Conservation (phyloP, 2,888 invertebrate genomes). For the Pseudococcus longispinus region DNA sequence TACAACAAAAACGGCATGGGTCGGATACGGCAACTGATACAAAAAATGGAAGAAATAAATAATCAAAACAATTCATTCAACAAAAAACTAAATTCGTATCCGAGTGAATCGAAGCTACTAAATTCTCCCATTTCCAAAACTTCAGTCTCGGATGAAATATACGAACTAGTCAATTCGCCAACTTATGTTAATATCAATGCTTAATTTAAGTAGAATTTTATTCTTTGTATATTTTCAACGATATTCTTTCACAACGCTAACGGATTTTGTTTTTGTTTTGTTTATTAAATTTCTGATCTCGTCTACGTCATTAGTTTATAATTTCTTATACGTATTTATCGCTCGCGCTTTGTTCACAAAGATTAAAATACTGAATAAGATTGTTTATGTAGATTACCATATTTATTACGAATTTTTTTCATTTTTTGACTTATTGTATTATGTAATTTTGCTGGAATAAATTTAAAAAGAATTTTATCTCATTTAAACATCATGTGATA, state of each 20-base stretch:
- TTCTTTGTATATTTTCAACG: not conserved
- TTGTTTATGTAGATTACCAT: conserved; percentile 32
- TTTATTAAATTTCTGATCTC: conserved; percentile 19
- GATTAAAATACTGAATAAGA: not conserved
- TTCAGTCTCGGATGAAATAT: conserved; percentile 41
- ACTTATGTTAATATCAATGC: conserved; percentile 53
- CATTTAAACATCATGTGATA: not conserved
- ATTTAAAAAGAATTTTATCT: not conserved
- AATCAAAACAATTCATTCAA: conserved; percentile 53
- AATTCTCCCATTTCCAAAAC: not conserved
- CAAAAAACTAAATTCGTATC: conserved; percentile 41
- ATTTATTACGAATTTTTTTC: conserved; percentile 20
- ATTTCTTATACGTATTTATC: conserved; percentile 14
- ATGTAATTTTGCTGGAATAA: conserved; percentile 19
- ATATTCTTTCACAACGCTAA: not conserved
- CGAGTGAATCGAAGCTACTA: conserved; percentile 5
- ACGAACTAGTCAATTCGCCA: conserved; percentile 55
- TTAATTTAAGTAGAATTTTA: conserved; percentile 2
- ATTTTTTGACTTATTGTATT: not conserved
- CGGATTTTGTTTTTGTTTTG: not conserved
- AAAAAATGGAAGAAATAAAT: conserved; percentile 59
- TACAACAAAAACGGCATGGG: conserved; percentile 49
- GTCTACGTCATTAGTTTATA: conserved; percentile 36
- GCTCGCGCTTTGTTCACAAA: conserved; percentile 20
- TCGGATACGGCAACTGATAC: conserved; percentile 60